A percentile compares a stretch with the other conserved stretches of the same genome.
Conservation (phyloP, 2,113 vertebrate species). For the Corythornis cristatus region DNA sequence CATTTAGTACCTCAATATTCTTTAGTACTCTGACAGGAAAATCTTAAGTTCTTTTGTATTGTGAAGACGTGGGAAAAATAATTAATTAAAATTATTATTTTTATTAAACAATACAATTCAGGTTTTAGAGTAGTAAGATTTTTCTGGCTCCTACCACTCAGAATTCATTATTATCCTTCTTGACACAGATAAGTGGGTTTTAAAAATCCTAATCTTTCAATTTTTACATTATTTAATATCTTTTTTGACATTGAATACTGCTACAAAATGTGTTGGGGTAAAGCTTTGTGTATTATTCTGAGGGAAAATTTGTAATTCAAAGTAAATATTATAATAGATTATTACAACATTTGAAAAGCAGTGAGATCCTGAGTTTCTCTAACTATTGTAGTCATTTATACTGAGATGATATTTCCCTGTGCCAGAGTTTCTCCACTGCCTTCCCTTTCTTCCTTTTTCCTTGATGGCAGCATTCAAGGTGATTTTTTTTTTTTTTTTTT, state of each 20-base stretch:
- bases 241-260: not conserved
- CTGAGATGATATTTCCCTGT: not conserved
- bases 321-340: constrained; percentile 1
- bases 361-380: not conserved
- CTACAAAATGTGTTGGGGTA: not conserved
- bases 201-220: not conserved
- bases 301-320: not conserved
- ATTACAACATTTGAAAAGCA: not conserved
- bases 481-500: not conserved
- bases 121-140: not conserved
- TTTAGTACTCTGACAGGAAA: not conserved
- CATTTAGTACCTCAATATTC: not conserved
- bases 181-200: not conserved
- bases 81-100: not conserved
- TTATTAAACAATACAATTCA: not conserved
- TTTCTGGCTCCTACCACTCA: not conserved
- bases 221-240: not conserved
- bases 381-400: not conserved
- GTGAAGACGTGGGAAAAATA: not conserved
- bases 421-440: not conserved
- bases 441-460: not conserved
- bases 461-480: constrained; percentile 3
- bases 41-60: not conserved
- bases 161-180: not conserved
- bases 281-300: not conserved